Evolutionary conservation across 2,113 vertebrate genomes (phyloP).

Genomic region (Catharus minimus): DNA sequence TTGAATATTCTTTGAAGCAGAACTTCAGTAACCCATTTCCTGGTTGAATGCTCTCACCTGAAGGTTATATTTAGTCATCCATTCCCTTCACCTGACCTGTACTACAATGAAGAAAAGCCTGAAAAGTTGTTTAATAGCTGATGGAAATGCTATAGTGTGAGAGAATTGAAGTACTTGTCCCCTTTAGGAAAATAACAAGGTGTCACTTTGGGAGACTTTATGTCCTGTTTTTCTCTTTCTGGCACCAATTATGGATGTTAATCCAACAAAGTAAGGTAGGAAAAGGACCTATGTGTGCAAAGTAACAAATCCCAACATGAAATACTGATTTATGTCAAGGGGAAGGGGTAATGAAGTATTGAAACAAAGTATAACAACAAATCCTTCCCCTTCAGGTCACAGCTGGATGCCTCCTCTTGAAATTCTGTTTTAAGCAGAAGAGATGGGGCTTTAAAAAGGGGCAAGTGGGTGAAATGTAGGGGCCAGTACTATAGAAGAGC

Average conservation of each 20-base stretch:
- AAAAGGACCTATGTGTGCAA: not conserved
- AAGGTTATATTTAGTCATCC: constrained; percentile 9
- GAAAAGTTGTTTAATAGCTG: not conserved
- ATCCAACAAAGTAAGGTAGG: not conserved
- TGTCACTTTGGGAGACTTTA: not conserved
- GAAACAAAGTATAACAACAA: not conserved
- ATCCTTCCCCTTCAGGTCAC: not conserved
- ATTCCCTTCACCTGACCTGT: not conserved
- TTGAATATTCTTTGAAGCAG: constrained; percentile 45
- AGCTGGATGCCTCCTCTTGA: not conserved
- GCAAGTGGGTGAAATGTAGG: not conserved
- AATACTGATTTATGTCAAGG: not conserved
- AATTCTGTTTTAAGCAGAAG: not conserved
- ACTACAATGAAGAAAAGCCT: not conserved
- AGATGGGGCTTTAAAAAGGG: not conserved
- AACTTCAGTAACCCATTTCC: constrained; percentile 40
- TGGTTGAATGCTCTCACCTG: constrained; percentile 35
- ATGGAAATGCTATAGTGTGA: not conserved
- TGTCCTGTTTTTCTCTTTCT: not conserved
- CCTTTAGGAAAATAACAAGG: not conserved
- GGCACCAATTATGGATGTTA: not conserved
- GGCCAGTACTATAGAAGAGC: not conserved
- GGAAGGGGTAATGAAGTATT: not conserved
- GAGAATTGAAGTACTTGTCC: not conserved
- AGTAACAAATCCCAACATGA: not conserved